These are phyloP conservation scores for Apeltes quadracus DNA, from an alignment of 2,113 vertebrate species.

Conservation along the genomic window DNA sequence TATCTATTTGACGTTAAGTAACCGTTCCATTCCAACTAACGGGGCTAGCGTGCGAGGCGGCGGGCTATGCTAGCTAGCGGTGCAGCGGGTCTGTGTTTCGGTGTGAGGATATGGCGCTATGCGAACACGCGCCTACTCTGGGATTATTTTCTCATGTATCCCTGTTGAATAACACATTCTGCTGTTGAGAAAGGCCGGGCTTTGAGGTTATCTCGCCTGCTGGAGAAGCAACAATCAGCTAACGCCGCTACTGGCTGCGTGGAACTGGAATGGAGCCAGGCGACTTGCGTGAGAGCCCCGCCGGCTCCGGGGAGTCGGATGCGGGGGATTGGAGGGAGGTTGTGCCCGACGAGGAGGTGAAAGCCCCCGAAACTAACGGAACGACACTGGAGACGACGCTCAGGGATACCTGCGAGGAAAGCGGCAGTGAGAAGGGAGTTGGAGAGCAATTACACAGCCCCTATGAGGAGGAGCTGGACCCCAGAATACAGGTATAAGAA, in stretches of 20 bases:
- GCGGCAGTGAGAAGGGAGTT: conserved; percentile 20
- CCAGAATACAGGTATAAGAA: conserved; percentile 80
- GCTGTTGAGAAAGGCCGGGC: not conserved
- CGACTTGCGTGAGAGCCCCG: conserved; percentile 78
- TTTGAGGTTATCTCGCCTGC: not conserved
- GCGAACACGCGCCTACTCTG: not conserved
- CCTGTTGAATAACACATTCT: not conserved
- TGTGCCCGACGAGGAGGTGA: conserved; percentile 65
- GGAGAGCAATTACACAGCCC: conserved; percentile 67
- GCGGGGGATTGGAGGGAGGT: conserved; percentile 77
- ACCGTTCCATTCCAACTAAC: not conserved
- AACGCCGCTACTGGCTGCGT: conserved; percentile 4
- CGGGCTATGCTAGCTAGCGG: conserved; percentile 44
- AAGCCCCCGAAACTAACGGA: conserved; percentile 44
- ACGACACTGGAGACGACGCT: conserved; percentile 11
- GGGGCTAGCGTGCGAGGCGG: conserved; percentile 23
- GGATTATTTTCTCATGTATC: not conserved
- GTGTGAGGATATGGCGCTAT: conserved; percentile 38
- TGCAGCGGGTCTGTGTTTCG: conserved; percentile 14
- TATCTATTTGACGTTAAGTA: conserved; percentile 2
- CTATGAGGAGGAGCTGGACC: conserved; percentile 83
- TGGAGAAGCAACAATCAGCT: not conserved
- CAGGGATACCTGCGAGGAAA: conserved; percentile 54
- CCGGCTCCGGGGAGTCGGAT: conserved; percentile 80
- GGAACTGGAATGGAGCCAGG: conserved; percentile 75